phyloP scores from a whole-genome alignment of 2,113 vertebrate genomes.

The Gasterosteus aculeatus region DNA sequence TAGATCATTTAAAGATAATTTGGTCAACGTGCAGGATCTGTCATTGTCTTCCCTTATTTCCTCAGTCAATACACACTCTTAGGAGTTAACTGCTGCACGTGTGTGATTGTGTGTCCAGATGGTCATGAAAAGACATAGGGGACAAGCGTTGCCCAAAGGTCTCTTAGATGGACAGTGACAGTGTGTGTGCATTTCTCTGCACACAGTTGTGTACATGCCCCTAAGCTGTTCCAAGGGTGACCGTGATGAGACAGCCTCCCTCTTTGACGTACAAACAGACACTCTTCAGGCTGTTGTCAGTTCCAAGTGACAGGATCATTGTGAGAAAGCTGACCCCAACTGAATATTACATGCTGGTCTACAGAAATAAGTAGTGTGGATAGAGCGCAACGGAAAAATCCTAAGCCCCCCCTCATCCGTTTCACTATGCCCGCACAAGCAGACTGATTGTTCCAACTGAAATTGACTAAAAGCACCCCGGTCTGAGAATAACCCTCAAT shows the following conservation, averaged over 20 bases:
- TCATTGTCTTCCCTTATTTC: neutral
- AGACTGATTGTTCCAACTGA: too few relatives aligned
- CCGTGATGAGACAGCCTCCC: conserved; percentile 41
- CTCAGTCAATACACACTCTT: neutral
- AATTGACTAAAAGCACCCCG: neutral
- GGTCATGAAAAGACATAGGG: conserved; percentile 13
- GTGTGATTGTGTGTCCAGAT: conserved; percentile 11
- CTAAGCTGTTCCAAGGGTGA: conserved; percentile 44
- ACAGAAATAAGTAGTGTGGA: neutral
- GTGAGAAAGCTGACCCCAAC: conserved; percentile 2
- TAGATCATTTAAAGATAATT: conserved; percentile 1
- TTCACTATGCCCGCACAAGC: too few relatives aligned
- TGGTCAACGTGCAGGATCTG: neutral
- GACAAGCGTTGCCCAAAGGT: conserved; percentile 30
- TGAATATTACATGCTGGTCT: conserved; percentile 1
- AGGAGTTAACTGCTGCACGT: neutral
- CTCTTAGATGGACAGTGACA: conserved; percentile 14
- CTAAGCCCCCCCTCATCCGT: neutral
- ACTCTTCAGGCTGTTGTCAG: conserved; percentile 16
- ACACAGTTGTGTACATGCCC: neutral
- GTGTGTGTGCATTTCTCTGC: neutral
- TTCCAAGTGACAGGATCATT: conserved; percentile 9
- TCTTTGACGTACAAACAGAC: conserved; percentile 15
- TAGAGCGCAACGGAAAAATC: neutral
- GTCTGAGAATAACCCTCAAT: neutral